A percentile compares a stretch with the other conserved stretches of the same genome.
Evolutionary conservation across 2,888 invertebrate genomes (phyloP).

Genomic region (Venustoraphidia nigricollis): DNA sequence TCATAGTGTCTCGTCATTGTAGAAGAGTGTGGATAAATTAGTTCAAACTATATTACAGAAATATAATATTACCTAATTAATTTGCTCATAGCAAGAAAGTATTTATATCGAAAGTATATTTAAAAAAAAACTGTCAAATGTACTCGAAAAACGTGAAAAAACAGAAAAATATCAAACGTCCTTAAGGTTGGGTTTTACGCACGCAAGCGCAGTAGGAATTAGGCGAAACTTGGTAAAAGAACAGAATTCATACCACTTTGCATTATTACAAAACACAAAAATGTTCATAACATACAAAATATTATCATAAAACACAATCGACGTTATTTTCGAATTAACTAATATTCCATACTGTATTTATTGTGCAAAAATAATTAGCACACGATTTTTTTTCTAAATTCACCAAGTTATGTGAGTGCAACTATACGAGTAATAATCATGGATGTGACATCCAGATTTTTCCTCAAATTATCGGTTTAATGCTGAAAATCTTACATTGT

Average conservation of each 20-base stretch:
- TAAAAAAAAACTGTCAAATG: too few relatives aligned
- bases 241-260: too few relatives aligned
- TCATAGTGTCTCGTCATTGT: too few relatives aligned
- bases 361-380: not conserved
- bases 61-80: too few relatives aligned
- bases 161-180: not conserved
- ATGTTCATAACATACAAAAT: not conserved
- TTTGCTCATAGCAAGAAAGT: too few relatives aligned
- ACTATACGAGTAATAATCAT: slow-evolving; percentile 19
- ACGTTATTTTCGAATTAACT: too few relatives aligned
- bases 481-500: slow-evolving; percentile 74
- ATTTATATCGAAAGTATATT: too few relatives aligned
- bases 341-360: too few relatives aligned
- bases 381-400: not conserved
- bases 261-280: not conserved
- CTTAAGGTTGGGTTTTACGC: slow-evolving; percentile 9
- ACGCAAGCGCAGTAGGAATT: slow-evolving; percentile 8
- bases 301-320: too few relatives aligned
- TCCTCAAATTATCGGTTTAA: slow-evolving; percentile 24
- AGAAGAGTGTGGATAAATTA: too few relatives aligned
- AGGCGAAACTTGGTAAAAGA: slow-evolving; percentile 1
- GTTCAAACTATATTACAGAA: too few relatives aligned
- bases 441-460: slow-evolving; percentile 31
- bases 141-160: too few relatives aligned
- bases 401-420: not conserved